Conservation (phyloP, 2,888 invertebrate species). For the Yponomeuta malinellus region DNA sequence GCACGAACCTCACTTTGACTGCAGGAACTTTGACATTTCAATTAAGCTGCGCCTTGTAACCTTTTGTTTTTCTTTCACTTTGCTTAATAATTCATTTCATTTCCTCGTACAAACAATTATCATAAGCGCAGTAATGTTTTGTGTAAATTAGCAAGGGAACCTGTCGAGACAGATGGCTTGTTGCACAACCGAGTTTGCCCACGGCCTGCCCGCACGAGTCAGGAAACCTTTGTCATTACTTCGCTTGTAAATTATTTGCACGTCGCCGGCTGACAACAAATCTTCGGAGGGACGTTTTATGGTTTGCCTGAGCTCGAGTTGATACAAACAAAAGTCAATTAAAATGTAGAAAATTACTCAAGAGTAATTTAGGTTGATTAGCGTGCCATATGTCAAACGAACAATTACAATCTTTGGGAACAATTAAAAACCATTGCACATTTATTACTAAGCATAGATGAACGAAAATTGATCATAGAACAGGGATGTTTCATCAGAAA, state of each 20-base stretch:
- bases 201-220: slow-evolving; percentile 1
- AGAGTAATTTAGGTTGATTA: background rate
- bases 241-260: slow-evolving; percentile 4
- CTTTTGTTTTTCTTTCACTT: background rate
- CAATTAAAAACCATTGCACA: background rate
- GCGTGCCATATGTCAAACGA: background rate
- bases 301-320: background rate
- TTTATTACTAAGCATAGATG: background rate
- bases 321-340: background rate
- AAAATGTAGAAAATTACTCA: background rate
- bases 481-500: background rate
- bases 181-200: slow-evolving; percentile 11
- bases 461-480: background rate
- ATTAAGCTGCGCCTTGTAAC: background rate
- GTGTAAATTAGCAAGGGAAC: background rate
- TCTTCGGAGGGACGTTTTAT: background rate
- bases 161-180: slow-evolving; percentile 8
- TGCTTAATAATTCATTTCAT: background rate
- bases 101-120: background rate
- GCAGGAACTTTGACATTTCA: background rate
- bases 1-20: background rate
- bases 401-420: background rate
- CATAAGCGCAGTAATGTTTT: background rate
- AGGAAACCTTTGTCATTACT: slow-evolving; percentile 5
- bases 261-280: background rate